Evolutionary conservation across 2,797 vertebrate genomes (phyloP).

Genomic region (Cetoscarus ocellatus): DNA sequence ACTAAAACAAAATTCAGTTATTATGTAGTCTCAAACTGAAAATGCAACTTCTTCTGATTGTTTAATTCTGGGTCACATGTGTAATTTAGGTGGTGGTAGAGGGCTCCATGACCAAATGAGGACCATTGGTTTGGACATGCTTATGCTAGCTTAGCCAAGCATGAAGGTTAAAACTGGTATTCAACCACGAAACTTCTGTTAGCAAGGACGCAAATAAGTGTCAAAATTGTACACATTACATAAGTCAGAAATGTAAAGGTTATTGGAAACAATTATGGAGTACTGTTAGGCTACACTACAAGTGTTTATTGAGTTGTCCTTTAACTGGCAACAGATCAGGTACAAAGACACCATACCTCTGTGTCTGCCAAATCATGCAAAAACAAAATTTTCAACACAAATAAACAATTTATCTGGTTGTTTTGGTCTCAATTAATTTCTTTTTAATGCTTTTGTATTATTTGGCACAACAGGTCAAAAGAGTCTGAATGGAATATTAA

Average conservation of each 20-base stretch:
- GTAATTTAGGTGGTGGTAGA: too few species aligned
- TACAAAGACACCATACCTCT: conserved; percentile 6
- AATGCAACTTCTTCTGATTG: too few species aligned
- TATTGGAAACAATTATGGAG: neutral
- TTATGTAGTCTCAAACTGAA: too few species aligned
- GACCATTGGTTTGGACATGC: neutral
- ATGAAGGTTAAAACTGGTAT: neutral
- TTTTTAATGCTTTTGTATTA: conserved; percentile 31
- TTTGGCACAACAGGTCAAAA: conserved; percentile 55
- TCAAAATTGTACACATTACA: neutral
- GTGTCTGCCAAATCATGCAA: conserved; percentile 9
- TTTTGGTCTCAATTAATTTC: conserved; percentile 26
- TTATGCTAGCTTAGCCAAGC: neutral
- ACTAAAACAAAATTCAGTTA: too few species aligned
- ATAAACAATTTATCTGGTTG: conserved; percentile 36
- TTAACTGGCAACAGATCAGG: conserved; percentile 7
- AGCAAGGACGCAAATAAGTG: neutral
- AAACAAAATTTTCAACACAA: neutral
- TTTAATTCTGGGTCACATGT: too few species aligned
- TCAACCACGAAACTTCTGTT: too few species aligned
- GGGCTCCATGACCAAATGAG: neutral
- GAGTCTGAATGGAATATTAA: conserved; percentile 67
- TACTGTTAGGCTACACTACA: neutral
- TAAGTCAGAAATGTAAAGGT: neutral
- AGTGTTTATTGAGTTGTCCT: conserved; percentile 19